Conservation (phyloP, 2,888 invertebrate genomes). For the Deilephila porcellus region DNA sequence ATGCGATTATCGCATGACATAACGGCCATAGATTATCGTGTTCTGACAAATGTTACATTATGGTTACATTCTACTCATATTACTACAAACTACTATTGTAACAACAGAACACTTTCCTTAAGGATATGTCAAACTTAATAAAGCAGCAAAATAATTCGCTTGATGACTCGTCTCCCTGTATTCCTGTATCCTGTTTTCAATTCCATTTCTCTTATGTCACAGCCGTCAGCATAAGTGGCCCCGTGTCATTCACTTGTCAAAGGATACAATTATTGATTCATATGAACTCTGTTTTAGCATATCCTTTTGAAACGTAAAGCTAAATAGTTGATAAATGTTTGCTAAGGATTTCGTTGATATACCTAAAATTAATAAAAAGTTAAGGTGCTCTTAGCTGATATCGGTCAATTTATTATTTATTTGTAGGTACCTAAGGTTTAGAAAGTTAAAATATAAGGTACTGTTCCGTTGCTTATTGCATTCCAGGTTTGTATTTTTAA, state of each 20-base stretch:
- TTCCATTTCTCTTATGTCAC: conserved; percentile 10
- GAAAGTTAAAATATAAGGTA: too few relatives aligned
- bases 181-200: background rate
- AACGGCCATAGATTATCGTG: too few relatives aligned
- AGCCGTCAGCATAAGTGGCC: conserved; percentile 2
- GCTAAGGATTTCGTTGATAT: background rate
- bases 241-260: conserved; percentile 21
- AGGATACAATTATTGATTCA: conserved; percentile 18
- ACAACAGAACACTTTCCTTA: too few relatives aligned
- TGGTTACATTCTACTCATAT: too few relatives aligned
- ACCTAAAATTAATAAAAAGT: background rate
- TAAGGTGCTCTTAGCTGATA: too few relatives aligned
- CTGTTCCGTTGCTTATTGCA: too few relatives aligned
- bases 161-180: background rate
- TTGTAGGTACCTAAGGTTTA: too few relatives aligned
- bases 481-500: too few relatives aligned
- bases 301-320: background rate
- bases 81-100: too few relatives aligned
- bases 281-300: background rate
- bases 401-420: too few relatives aligned
- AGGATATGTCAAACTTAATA: background rate
- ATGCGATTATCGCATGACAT: too few relatives aligned
- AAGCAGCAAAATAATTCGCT: background rate
- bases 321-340: background rate
- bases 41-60: too few relatives aligned